phyloP scores from a whole-genome alignment of 2,113 vertebrate genomes.

The Neotoma lepida region DNA sequence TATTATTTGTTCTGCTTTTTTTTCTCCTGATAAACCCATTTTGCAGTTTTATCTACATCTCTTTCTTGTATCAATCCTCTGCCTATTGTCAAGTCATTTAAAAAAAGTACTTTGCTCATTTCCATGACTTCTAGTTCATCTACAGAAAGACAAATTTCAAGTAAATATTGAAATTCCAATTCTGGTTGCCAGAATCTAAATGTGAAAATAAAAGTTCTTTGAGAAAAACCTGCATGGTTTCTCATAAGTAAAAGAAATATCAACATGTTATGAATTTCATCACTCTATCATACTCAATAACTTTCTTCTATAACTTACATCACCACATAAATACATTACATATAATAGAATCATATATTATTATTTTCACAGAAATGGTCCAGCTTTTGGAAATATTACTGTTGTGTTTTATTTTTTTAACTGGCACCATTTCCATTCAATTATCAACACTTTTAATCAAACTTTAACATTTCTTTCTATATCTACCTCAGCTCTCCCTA shows the following conservation, averaged over 20 bases:
- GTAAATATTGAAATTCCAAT: not conserved
- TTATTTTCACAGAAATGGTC: not conserved
- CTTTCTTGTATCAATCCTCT: not conserved
- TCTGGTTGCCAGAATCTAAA: not conserved
- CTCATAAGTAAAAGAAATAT: not conserved
- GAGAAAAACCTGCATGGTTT: not conserved
- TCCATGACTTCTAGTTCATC: not conserved
- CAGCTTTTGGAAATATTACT: not conserved
- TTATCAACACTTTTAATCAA: not conserved
- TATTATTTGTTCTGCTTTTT: not conserved
- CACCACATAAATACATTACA: not conserved
- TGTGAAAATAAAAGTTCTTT: not conserved
- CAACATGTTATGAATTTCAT: not conserved
- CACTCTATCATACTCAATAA: not conserved
- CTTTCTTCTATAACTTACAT: not conserved
- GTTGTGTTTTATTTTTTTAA: not conserved
- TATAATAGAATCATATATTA: not conserved
- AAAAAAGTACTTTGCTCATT: not conserved
- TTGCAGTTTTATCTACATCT: not conserved
- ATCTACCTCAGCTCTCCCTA: not conserved
- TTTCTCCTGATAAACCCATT: not conserved
- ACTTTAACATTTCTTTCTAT: not conserved
- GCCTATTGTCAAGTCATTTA: not conserved
- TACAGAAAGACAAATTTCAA: slow-evolving; percentile 1
- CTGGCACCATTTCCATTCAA: not conserved